Evolutionary conservation across 2,888 invertebrate genomes (phyloP), one percentile per base, ranked within the genome.

Genomic region (Tromatobia lineatoria): DNA sequence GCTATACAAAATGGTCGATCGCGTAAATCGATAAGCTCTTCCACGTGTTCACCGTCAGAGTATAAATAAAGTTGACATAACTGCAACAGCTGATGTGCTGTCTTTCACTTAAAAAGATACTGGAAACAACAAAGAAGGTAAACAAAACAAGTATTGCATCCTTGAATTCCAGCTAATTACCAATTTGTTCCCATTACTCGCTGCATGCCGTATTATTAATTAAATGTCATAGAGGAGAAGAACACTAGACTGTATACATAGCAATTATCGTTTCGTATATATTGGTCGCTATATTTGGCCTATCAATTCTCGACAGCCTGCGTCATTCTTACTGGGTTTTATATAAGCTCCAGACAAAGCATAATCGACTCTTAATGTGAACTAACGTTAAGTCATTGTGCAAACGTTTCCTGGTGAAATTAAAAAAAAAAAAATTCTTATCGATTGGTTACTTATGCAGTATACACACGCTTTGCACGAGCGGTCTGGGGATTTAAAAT

Each of bases 271-370:
- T 61, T 61, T 18, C 10, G n/a, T 34, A 38, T 61, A 38, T 34
- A 61, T 38, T 38, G 8, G 13, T 29, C 18, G 13, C 59, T 15
- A n/a, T 59, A n/a, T 29, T 59, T 59, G 15, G 25, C 15, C n/a
- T 29, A 59, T 15, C 29, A 59, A 29, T 59, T 59, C 59, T 59
- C 29, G 15, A 59, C n/a, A 29, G 6, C 15, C 6, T 25, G 23
- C 15, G 59, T 59, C 29, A 59, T 59, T 59, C 25, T 59, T 29
- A 29, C 29, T 59, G 7, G 4, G 15, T 59, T 61, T 61, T 61
- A n/a, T 61, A 34, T 61, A 54, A 54, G 54, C 54, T 23, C 23
- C 23, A 23, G 54, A 23, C 54, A 54, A 54, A 54, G 54, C 54
- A 2, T 0, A 38, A 61, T 61, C n/a, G 61, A 38, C 61, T 34